Base-by-base conservation (phyloP, 2,797 vertebrate species). In the Oreonectes daqikongensis region DNA sequence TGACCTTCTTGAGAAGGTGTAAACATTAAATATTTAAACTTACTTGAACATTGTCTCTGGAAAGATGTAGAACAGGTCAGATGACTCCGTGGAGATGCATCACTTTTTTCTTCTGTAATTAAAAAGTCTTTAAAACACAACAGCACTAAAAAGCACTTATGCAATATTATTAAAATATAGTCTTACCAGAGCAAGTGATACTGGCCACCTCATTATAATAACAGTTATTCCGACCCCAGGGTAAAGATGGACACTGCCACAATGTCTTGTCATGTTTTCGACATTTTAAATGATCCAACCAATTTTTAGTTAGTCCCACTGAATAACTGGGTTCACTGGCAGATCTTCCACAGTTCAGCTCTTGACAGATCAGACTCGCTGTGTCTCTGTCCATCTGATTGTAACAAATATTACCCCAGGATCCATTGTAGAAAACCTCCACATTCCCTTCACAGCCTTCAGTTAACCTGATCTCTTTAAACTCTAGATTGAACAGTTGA, bases 381-480 rank as follows among this genome's bases (percentile, higher is more conserved):
- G 5, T 11, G 0, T 7, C 0, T 1, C 1, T 0, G 2, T 63
- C 64, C 83, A 87, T 79, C 0, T 38, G 26, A 57, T 53, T 87
- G 6, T 0, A 64, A 28, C 88, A 91, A 38, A 91, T 0, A n/a
- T 86, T 88, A 0, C 88, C 88, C 89, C 89, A 90, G 0, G 87
- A 89, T 42, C 87, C 86, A 0, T 91, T 90, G 82, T 91, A 89
- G 84, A 89, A 89, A 63, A 92, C 71, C 53, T 90, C 86, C 72
- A 89, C 84, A 82, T 83, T 63, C 3, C 88, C 88, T 2, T 81
- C 20, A 10, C 88, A 89, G 0, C 87, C 87, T 18, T 17, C 83
- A 0, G 1, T 18, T 1, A 90, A 77, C 42, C 66, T 2, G 0
- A 5, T 1, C 71, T 75, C 55, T 50, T 52, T 48, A 24, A 40